These are phyloP conservation scores for Petrolisthes cinctipes DNA, from an alignment of 2,888 invertebrate genomes.

Conservation along the genomic window DNA sequence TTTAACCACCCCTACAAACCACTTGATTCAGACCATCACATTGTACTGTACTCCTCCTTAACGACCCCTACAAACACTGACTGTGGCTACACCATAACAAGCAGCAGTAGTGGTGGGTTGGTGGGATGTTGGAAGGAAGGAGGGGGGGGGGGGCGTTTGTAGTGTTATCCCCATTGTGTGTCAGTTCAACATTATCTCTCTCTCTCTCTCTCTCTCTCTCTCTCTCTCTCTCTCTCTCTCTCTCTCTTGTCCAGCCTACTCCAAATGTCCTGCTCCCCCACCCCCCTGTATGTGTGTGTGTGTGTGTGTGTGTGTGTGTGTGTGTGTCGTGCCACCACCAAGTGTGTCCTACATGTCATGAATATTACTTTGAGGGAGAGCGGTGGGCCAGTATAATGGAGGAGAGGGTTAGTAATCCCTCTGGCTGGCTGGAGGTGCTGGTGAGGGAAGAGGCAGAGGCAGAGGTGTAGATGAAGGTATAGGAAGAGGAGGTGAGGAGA, in stretches of 20 bases:
- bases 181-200: too few relatives aligned
- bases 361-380: too few relatives aligned
- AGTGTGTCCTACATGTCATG: too few relatives aligned
- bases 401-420: background rate
- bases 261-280: background rate
- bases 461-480: background rate
- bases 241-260: background rate
- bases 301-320: conserved; percentile 26
- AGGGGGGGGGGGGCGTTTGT: too few relatives aligned
- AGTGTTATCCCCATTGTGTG: background rate
- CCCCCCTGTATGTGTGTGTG: conserved; percentile 17
- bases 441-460: background rate
- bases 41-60: too few relatives aligned
- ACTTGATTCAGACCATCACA: too few relatives aligned
- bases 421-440: background rate
- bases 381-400: background rate
- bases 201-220: conserved; percentile 23
- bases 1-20: too few relatives aligned
- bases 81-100: too few relatives aligned
- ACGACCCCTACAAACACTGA: too few relatives aligned
- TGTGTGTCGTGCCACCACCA: background rate
- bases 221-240: background rate
- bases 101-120: too few relatives aligned
- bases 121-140: too few relatives aligned
- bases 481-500: too few relatives aligned